A percentile compares a stretch with the other conserved stretches of the same genome.
Evolutionary conservation across 2,113 vertebrate species (phyloP).

Genomic region (Morphnarchus princeps): DNA sequence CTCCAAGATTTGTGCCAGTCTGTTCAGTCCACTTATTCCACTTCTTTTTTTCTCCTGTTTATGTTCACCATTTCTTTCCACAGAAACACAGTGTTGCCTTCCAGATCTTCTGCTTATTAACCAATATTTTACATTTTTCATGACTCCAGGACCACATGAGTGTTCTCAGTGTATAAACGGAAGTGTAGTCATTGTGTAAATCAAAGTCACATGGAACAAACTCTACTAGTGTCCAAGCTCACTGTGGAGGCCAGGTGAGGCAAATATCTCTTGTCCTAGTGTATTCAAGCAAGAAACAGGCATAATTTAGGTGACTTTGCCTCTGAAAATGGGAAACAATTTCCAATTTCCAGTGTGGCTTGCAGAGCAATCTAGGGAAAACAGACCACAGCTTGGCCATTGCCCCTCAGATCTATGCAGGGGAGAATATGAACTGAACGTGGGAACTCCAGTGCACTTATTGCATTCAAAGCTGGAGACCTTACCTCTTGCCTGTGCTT

Average conservation of each 20-base stretch:
- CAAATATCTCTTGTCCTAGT: background rate
- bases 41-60: background rate
- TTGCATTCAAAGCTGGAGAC: background rate
- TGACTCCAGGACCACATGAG: background rate
- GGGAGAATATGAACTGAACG: background rate
- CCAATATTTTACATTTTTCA: background rate
- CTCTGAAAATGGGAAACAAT: background rate
- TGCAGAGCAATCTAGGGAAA: background rate
- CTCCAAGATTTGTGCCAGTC: background rate
- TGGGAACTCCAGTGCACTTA: background rate
- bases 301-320: background rate
- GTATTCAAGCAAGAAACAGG: background rate
- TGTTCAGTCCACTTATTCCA: background rate
- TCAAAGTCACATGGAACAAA: background rate
- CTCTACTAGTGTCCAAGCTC: background rate
- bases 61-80: background rate
- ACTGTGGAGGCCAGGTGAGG: background rate
- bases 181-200: background rate
- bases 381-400: background rate
- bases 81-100: background rate
- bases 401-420: background rate
- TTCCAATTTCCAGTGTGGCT: background rate
- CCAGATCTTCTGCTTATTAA: background rate
- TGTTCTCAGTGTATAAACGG: background rate
- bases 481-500: background rate